Evolutionary conservation across 2,888 invertebrate species (phyloP).

Genomic region (Portevinia maculata): DNA sequence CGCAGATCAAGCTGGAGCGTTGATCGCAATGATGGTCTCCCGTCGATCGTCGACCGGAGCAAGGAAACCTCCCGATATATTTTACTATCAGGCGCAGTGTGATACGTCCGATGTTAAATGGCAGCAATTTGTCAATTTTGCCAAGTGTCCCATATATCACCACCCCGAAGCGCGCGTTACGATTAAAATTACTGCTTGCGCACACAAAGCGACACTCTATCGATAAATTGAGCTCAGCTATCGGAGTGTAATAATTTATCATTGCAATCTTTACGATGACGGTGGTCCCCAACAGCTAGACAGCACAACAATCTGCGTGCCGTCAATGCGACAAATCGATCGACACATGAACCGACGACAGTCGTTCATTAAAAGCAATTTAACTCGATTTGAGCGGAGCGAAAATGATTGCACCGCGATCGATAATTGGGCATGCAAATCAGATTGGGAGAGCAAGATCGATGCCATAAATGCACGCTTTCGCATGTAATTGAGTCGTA

Average conservation of each 20-base stretch:
- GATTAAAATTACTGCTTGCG: conserved; percentile 53
- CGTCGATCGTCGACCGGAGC: conserved; percentile 30
- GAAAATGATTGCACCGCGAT: conserved; percentile 64
- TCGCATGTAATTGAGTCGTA: conserved; percentile 70
- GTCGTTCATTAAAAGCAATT: conserved; percentile 74
- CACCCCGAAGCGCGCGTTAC: conserved; percentile 49
- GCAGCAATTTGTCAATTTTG: conserved; percentile 73
- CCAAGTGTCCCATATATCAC: conserved; percentile 71
- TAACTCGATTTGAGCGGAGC: conserved; percentile 70
- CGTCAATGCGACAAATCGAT: conserved; percentile 72
- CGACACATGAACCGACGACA: conserved; percentile 66
- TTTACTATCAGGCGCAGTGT: conserved; percentile 24
- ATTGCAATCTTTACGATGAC: conserved; percentile 61
- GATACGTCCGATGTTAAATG: conserved; percentile 69
- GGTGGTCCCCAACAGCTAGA: conserved; percentile 56
- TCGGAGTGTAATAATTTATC: conserved; percentile 72
- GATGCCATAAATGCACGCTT: conserved; percentile 68
- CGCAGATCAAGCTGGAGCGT: conserved; percentile 53
- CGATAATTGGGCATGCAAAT: conserved; percentile 74
- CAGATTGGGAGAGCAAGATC: conserved; percentile 31
- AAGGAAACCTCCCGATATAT: conserved; percentile 19
- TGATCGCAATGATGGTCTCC: conserved; percentile 69
- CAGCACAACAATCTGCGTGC: conserved; percentile 67
- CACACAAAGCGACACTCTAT: conserved; percentile 20
- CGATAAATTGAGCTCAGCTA: conserved; percentile 62